Evolutionary conservation across 1,140 invertebrate species (phyloP).

Genomic region (Nephila pilipes): DNA sequence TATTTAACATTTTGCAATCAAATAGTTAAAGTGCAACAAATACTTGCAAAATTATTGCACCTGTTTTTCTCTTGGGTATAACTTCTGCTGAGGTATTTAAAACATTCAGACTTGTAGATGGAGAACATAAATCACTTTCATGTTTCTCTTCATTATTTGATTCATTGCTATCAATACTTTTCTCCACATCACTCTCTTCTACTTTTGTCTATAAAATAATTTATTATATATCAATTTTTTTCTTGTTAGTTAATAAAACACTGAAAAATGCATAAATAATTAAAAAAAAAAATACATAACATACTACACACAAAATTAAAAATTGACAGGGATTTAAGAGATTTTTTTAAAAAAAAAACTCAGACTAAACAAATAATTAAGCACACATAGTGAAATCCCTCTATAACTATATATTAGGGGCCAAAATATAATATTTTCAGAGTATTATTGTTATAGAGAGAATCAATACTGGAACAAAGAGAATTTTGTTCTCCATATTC

Average conservation of each 20-base stretch:
- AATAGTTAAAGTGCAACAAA: too few species aligned
- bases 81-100: neutral
- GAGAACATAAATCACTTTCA: neutral
- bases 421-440: too few species aligned
- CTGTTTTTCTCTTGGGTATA: constrained; percentile 43
- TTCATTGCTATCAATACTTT: neutral
- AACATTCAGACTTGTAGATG: neutral
- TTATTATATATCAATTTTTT: neutral
- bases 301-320: neutral
- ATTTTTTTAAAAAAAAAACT: too few species aligned
- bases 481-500: too few species aligned
- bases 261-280: neutral
- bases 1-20: too few species aligned
- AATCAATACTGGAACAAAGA: too few species aligned
- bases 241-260: neutral
- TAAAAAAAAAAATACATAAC: neutral
- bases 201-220: neutral
- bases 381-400: too few species aligned
- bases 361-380: too few species aligned
- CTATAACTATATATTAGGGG: too few species aligned
- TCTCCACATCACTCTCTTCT: neutral
- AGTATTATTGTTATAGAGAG: too few species aligned
- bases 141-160: neutral
- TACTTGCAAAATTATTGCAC: neutral
- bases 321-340: neutral